Conservation (phyloP, 2,113 vertebrate genomes). For the Cyphomyrus discorhynchus region DNA sequence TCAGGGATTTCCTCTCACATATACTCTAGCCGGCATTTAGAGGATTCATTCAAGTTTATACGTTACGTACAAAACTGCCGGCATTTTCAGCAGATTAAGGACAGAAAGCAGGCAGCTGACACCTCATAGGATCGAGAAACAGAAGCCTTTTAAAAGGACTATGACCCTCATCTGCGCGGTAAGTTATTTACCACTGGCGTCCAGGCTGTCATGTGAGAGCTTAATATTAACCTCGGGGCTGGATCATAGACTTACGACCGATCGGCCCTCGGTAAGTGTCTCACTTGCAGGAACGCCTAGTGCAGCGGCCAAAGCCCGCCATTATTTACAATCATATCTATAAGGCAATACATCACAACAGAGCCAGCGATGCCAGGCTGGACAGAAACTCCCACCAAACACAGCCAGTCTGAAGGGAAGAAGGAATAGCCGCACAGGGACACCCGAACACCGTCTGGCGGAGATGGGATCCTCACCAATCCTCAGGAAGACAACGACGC, state of each 20-base stretch:
- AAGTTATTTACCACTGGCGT: neutral
- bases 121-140: neutral
- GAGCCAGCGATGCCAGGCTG: neutral
- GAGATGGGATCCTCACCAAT: slow-evolving; percentile 65
- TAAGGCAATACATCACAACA: neutral
- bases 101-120: neutral
- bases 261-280: neutral
- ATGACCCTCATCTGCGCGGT: neutral
- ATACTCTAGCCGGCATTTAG: neutral
- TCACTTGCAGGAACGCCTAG: neutral
- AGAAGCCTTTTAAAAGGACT: neutral
- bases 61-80: neutral
- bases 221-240: slow-evolving; percentile 25
- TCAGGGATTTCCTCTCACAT: neutral
- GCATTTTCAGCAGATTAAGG: neutral
- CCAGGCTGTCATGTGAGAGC: slow-evolving; percentile 29
- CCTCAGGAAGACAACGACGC: slow-evolving; percentile 79
- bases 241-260: neutral
- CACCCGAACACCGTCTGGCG: neutral
- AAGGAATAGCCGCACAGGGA: neutral
- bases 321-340: neutral
- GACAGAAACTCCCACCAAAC: neutral
- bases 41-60: neutral
- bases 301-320: neutral
- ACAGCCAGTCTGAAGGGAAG: neutral